Evolutionary conservation across 2,113 vertebrate genomes (phyloP), one percentile per base, ranked within the genome.

Genomic region (Murina feae): DNA sequence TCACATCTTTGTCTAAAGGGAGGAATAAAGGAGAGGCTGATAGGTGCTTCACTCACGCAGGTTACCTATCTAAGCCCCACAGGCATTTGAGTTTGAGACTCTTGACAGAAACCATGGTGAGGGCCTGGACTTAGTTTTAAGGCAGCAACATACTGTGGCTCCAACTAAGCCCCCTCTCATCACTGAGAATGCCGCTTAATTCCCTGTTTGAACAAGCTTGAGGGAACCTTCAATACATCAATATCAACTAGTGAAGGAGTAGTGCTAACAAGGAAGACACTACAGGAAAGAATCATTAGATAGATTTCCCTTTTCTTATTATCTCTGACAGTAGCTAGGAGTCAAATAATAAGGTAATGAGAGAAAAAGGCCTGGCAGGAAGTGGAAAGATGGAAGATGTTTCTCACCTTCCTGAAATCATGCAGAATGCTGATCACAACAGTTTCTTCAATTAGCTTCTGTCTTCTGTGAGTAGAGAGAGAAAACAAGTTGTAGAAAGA

Each of bases 201-300:
- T 96, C 96, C 81, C 90, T 90, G 68, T 89, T 97, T 95, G 93
- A 97, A 94, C 68, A 94, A 95, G 95, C 95, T 91, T 85, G 90
- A 97, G 96, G 92, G 87, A 97, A 90, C 25, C 55, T 97, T 97
- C 96, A 88, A 95, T 97, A 96, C 55, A 30, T 96, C 96, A 84
- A 96, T 97, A 96, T 63, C 81, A 47, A 79, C 74, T 37, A 65
- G 81, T 21, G 25, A 91, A 80, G 74, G 49, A 79, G 81, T 74
- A 82, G 85, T 91, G 74, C 82, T 95, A 86, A 93, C 78, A 85
- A 97, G 88, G 90, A 93, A 93, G 80, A 86, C 90, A 71, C 92
- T 90, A 88, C 66, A 79, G 90, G 90, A 92, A 95, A 94, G 92
- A 93, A 95, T 97, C 96, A 83, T 97, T 97, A 95, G 47, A 96